Base-by-base conservation (phyloP, 2,888 invertebrate species). In the Ectemnius cavifrons region DNA sequence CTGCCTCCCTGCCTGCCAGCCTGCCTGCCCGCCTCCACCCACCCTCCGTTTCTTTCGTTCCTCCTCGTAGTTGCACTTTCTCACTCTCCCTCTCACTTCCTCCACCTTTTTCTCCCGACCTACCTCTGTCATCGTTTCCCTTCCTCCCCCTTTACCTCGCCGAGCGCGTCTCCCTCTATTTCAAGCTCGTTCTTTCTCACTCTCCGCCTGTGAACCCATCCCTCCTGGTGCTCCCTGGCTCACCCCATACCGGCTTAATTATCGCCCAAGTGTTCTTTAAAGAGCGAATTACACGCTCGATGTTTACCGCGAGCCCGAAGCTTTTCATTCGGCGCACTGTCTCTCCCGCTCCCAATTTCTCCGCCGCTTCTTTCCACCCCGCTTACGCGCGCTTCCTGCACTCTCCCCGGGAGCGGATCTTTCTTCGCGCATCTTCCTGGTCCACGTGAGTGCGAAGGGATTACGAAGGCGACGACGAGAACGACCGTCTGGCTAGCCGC, bases 241-340 rank as follows among this genome's bases (percentile, higher is more conserved):
- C 77, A 63, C 82, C 81, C 84, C 81, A 82, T 77, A 82, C 82
- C 83, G 80, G 87, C 86, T 86, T 88, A 88, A 88, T 88, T 88
- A 88, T 87, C 88, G 88, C 85, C 86, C 88, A 86, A 88, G 88
- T 88, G 89, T 90, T 90, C 89, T 90, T 89, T 90, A 90, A 90
- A 90, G 90, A 90, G 90, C 89, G 87, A 91, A 91, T 91, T 91
- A 90, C 88, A 89, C 89, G 89, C 89, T 89, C 88, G 87, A 90
- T 90, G 89, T 90, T 90, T 89, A 84, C 87, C 83, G 85, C 86
- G 74, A 83, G 85, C 86, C 86, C 86, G 76, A 81, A 86, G 84
- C 87, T 89, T 90, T 90, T 88, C 88, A 88, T 88, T 75, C 84
- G 72, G 77, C 78, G 73, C 71, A 73, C 74, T 73, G 75, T 74